phyloP scores from a whole-genome alignment of 2,113 vertebrate species.

The Pluvialis apricaria region DNA sequence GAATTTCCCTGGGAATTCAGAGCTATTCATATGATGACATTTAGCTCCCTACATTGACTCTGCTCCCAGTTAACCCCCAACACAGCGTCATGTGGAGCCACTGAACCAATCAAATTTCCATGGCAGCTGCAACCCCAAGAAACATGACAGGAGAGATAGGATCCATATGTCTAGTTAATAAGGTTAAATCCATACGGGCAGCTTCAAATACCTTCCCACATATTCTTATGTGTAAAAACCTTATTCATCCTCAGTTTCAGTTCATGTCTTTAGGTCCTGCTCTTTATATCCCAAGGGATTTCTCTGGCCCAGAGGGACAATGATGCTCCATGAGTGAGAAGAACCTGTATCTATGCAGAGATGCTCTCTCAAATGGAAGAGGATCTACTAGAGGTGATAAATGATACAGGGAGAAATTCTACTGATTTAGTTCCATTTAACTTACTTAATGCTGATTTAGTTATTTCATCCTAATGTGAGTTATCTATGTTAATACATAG shows the following conservation, averaged over 20 bases:
- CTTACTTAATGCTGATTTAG: not conserved
- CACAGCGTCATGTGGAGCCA: not conserved
- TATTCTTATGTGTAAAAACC: not conserved
- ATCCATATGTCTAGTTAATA: not conserved
- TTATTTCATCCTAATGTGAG: not conserved
- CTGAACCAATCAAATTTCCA: not conserved
- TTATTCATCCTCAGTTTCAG: not conserved
- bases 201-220: not conserved
- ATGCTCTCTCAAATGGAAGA: not conserved
- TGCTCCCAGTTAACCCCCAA: not conserved
- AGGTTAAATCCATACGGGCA: not conserved
- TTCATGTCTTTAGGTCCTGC: not conserved
- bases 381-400: not conserved
- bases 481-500: not conserved
- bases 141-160: not conserved
- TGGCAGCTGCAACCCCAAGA: not conserved
- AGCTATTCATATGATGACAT: not conserved
- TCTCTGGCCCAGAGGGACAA: not conserved
- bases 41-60: not conserved
- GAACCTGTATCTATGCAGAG: not conserved
- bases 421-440: not conserved
- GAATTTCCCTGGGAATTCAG: not conserved
- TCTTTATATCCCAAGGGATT: not conserved
- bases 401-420: not conserved
- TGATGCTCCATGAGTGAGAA: not conserved